Base-by-base conservation (phyloP, 2,797 vertebrate species). In the Hyperoplus lanceolatus region DNA sequence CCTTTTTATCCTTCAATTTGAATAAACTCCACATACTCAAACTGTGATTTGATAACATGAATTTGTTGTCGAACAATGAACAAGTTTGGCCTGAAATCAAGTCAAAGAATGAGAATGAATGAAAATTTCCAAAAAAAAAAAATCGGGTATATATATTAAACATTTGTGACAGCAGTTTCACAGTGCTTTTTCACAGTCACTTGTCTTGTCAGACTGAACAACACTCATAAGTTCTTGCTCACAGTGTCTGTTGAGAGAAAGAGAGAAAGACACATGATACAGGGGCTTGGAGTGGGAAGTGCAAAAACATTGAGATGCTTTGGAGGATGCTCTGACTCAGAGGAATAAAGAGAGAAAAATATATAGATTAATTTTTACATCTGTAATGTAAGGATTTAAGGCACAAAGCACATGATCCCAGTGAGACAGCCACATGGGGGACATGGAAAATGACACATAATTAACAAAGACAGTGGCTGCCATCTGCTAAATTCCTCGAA, bases 21-120 rank as follows among this genome's bases (percentile, higher is more conserved):
- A 93, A 93, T 92, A 91, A 93, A 91, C 49, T 70, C 9, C 60
- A 79, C 63, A 80, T 83, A 64, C 13, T 75, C 49, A 83, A 82
- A 85, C 65, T 75, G n/a, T 12, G 6, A 18, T 62, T 58, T 63
- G 4, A 56, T 6, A 3, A 2, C 14, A 56, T 68, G 9, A 39
- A 5, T 75, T 56, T 75, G 5, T 73, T 75, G 18, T 64, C 2
- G 4, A 29, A 61, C 63, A 68, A 9, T 51, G 8, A 69, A 73
- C 29, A 48, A 18, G 6, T 48, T 21, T 36, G 49, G 7, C 36
- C 36, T 49, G 1, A 36, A 36, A 41, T 61, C 5, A 67, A 81
- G 39, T 21, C 9, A 49, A 2, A 4, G 9, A 49, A 46, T 53
- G 10, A 57, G 50, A 75, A 36, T 0, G 48, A 29, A 29, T 29